These are phyloP conservation scores for Tachina fera DNA, from an alignment of 2,888 invertebrate species.

Conservation along the genomic window DNA sequence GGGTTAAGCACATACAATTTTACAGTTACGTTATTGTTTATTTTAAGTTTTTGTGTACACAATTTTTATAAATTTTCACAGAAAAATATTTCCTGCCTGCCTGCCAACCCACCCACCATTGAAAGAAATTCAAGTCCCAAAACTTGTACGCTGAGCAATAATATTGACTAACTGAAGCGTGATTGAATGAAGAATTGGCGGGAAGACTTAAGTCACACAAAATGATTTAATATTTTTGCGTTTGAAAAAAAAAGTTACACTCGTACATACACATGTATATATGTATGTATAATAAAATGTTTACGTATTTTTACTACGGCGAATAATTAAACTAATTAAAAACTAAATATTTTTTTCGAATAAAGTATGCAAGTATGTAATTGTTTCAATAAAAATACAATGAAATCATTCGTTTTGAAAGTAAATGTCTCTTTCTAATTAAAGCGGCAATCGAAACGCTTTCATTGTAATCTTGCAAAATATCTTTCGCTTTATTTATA, in stretches of 20 bases:
- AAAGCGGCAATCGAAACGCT: background rate
- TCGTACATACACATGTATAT: too few relatives aligned
- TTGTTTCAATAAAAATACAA: too few relatives aligned
- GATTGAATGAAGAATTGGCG: background rate
- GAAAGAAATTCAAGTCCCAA: background rate
- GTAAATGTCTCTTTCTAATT: background rate
- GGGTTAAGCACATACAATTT: conserved; percentile 52
- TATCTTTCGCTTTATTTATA: background rate
- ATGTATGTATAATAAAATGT: too few relatives aligned
- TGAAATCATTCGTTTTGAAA: background rate
- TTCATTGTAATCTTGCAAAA: background rate
- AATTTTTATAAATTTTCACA: conserved; percentile 39
- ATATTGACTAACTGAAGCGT: background rate
- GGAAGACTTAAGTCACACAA: background rate
- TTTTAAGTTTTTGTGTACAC: conserved; percentile 42
- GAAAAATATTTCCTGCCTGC: conserved; percentile 37
- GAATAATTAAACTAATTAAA: too few relatives aligned
- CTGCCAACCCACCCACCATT: conserved; percentile 43
- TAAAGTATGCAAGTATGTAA: too few relatives aligned
- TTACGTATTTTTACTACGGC: too few relatives aligned
- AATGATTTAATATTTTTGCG: background rate
- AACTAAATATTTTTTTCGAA: too few relatives aligned
- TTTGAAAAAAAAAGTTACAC: too few relatives aligned
- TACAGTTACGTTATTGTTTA: conserved; percentile 54
- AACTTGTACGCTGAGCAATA: background rate